phyloP scores from a whole-genome alignment of 2,113 vertebrate genomes.

The Geococcyx californianus region DNA sequence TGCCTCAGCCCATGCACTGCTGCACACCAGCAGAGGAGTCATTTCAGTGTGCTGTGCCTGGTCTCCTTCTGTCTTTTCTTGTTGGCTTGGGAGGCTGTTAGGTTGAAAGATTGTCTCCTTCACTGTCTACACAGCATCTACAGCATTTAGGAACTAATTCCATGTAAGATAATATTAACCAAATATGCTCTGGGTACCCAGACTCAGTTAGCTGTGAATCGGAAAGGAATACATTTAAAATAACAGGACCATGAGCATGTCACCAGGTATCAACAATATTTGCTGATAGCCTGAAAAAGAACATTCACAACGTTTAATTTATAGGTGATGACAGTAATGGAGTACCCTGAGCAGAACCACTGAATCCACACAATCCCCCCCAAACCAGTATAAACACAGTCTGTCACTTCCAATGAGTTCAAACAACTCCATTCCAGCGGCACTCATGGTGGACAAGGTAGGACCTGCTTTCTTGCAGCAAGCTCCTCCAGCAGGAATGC shows the following conservation, averaged over 20 bases:
- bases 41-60: background rate
- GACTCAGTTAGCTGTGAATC: background rate
- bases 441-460: accelerated
- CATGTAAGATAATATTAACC: background rate
- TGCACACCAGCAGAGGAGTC: background rate
- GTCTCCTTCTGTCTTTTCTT: background rate
- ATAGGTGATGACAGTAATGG: background rate
- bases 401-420: background rate
- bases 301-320: background rate
- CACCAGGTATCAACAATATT: background rate
- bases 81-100: background rate
- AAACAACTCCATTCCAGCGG: background rate
- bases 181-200: background rate
- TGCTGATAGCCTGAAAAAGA: background rate
- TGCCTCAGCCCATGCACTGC: background rate
- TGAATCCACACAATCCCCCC: background rate
- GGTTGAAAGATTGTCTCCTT: background rate
- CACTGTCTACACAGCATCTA: background rate
- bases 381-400: background rate
- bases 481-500: background rate
- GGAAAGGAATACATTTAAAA: background rate
- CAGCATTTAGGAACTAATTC: background rate
- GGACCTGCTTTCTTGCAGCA: background rate
- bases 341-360: background rate
- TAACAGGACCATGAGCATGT: background rate